Percentiles rank a stretch among this genome's conserved stretches.
phyloP scores from a whole-genome alignment of 2,113 vertebrate genomes.

The Microcebus jonahi region DNA sequence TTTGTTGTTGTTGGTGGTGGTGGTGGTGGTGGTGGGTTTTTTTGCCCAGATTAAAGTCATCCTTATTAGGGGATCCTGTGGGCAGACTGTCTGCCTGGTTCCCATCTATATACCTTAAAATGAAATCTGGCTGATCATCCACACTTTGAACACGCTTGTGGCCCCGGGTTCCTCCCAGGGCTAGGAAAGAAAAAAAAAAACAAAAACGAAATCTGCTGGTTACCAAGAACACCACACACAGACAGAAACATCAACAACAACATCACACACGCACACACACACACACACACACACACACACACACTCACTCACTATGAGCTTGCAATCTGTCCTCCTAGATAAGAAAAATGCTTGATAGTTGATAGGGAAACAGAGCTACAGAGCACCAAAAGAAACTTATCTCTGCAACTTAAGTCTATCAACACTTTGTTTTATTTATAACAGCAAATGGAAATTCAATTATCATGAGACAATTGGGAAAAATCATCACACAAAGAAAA shows the following conservation, averaged over 20 bases:
- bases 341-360: not conserved
- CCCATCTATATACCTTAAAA: not conserved
- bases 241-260: not conserved
- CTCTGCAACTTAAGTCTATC: not conserved
- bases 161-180: no score
- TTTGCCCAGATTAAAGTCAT: not conserved
- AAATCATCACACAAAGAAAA: not conserved
- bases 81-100: not conserved
- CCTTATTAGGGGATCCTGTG: not conserved
- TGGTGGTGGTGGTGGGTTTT: no score
- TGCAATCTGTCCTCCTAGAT: not conserved
- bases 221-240: not conserved
- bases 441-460: constrained; percentile 10
- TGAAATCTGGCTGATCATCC: not conserved
- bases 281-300: not conserved
- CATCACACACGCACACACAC: not conserved
- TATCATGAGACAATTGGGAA: not conserved
- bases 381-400: not conserved
- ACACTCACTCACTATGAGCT: not conserved
- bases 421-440: not conserved
- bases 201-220: not conserved
- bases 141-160: no score
- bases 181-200: no score
- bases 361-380: not conserved
- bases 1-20: not conserved